Percentiles rank a stretch among this genome's conserved stretches.
phyloP scores from a whole-genome alignment of 1,140 invertebrate species.

The Elymnias hypermnestra region DNA sequence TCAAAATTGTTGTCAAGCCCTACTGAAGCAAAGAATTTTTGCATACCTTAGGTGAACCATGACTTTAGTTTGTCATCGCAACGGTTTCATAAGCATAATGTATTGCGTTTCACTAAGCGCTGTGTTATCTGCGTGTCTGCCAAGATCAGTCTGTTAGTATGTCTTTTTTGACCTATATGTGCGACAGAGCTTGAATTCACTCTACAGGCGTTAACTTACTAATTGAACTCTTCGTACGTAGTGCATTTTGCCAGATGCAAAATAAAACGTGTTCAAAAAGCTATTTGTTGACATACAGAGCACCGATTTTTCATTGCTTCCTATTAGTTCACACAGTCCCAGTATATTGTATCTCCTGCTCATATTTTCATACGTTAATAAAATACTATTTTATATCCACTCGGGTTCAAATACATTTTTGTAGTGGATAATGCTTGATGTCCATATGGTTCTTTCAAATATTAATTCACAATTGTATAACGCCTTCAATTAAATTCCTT shows the following conservation, averaged over 20 bases:
- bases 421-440: too few relatives aligned
- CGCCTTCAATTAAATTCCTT: too few relatives aligned
- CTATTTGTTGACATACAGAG: neutral
- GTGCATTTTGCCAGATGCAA: slow-evolving; percentile 16
- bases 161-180: slow-evolving; percentile 24
- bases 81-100: slow-evolving; percentile 11
- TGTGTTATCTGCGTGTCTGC: slow-evolving; percentile 11
- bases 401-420: too few relatives aligned
- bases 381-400: too few relatives aligned
- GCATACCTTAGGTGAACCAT: neutral
- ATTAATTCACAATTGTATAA: too few relatives aligned
- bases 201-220: slow-evolving; percentile 23
- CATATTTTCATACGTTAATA: too few relatives aligned
- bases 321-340: too few relatives aligned
- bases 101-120: slow-evolving; percentile 7
- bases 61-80: slow-evolving; percentile 1
- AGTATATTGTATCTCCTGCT: too few relatives aligned
- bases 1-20: too few relatives aligned
- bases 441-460: too few relatives aligned
- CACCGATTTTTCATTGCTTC: too few relatives aligned
- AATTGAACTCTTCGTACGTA: slow-evolving; percentile 20
- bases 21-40: neutral
- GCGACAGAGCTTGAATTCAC: slow-evolving; percentile 19
- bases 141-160: slow-evolving; percentile 13
- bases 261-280: slow-evolving; percentile 4